Evolutionary conservation across 2,888 invertebrate genomes (phyloP), one percentile per base, ranked within the genome.

Genomic region (Digitonthophagus gazella): DNA sequence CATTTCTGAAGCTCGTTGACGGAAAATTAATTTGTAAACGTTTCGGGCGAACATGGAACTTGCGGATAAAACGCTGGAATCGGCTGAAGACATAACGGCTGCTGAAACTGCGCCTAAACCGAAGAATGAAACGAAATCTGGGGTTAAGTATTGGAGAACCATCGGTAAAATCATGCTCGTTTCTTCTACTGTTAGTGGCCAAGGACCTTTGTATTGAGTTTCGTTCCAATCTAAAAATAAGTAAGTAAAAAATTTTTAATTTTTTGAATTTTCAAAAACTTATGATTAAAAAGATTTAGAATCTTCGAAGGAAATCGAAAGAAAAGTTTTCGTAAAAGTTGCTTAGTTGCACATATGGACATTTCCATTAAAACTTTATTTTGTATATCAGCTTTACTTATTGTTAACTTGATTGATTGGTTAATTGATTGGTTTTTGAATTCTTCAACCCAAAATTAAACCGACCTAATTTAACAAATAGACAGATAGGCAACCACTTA

Each of bases 1-100:
- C 90, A 93, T 93, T 85, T 98, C 98, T 22, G 97, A 97, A 54
- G 98, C 98, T 82, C 92, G 91, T 84, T 97, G 97, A 69, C 98
- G 87, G 85, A 99, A 96, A 81, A 98, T 96, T 82, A 97, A 88
- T 85, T 95, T 97, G 88, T 98, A 98, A 75, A 99, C 95, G 84
- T 99, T 99, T 81, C 98, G 90, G 72, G 98, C 98, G 81, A 99
- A 99, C 98, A 99, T 98, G 20, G 98, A 97, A 75, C 96, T 96
- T 2, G 98, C 98, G 16, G 98, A 97, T 15, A 99, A 88, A 65
- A 99, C 96, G 75, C 98, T 98, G 67, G 98, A 98, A 84, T 99
- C 98, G 0, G 98, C 98, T 0, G 98, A 98, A 54, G 98, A 98
- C 98, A 99, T 99, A 73, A 99, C 98, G 15, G 98, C 98, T 0